These are phyloP conservation scores for Ophraella communa DNA, from an alignment of 2,888 invertebrate species.

Conservation along the genomic window DNA sequence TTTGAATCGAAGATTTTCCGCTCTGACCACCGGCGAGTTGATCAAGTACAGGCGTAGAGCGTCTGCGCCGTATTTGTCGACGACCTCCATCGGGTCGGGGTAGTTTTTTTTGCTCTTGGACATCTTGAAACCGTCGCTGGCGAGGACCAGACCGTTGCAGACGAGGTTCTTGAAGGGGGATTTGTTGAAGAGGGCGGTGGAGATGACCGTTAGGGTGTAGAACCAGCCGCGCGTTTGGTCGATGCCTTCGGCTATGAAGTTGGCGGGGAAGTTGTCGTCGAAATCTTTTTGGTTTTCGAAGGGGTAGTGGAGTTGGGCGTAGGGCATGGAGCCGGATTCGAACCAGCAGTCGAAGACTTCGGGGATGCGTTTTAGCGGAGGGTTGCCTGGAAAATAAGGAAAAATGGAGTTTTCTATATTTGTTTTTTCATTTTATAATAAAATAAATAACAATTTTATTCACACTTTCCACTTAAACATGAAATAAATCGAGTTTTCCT, in stretches of 20 bases:
- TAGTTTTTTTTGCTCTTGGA: conserved; percentile 99
- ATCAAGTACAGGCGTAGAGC: conserved; percentile 94
- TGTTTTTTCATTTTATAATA: too few relatives aligned
- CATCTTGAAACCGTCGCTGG: conserved; percentile 99
- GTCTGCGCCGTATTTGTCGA: conserved; percentile 94
- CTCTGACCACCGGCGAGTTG: conserved; percentile 97
- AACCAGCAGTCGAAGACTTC: conserved; percentile 99
- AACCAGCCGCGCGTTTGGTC: conserved; percentile 99
- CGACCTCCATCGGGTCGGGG: conserved; percentile 93
- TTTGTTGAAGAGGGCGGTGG: conserved; percentile 93
- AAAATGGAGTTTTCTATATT: not conserved
- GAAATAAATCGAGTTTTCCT: too few relatives aligned
- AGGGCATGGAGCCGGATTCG: conserved; percentile 99
- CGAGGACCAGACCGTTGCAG: conserved; percentile 93
- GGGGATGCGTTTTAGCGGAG: conserved; percentile 81
- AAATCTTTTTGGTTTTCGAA: conserved; percentile 91
- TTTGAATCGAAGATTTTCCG: conserved; percentile 94
- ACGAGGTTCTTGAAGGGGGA: conserved; percentile 98
- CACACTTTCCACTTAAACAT: too few relatives aligned
- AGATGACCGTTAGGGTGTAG: conserved; percentile 96
- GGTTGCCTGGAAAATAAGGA: conserved; percentile 59
- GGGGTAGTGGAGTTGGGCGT: conserved; percentile 95
- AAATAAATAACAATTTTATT: too few relatives aligned
- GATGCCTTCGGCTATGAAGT: conserved; percentile 99
- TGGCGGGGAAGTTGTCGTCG: conserved; percentile 92